Percentiles rank a stretch among this genome's conserved stretches.
phyloP scores from a whole-genome alignment of 2,113 vertebrate species.

The Rostratula benghalensis region DNA sequence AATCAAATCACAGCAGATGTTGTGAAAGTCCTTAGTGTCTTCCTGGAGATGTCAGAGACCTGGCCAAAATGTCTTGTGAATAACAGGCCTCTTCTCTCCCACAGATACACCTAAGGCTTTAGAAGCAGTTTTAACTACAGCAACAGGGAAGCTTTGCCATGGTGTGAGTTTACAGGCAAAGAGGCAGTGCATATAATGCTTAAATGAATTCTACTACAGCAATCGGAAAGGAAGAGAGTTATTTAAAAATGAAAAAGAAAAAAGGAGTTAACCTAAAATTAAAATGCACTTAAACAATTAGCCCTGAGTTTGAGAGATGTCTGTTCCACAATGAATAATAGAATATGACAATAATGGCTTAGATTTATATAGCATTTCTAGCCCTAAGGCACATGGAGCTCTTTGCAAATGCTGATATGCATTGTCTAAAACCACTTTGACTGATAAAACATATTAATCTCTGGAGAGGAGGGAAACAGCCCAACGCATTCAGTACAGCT shows the following conservation, averaged over 20 bases:
- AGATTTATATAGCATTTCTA: neutral
- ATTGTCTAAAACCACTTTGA: neutral
- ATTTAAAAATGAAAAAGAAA: neutral
- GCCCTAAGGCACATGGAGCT: neutral
- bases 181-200: neutral
- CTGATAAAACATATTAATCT: neutral
- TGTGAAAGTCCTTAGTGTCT: neutral
- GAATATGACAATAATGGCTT: neutral
- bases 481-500: neutral
- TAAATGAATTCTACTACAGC: neutral
- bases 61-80: neutral
- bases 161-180: neutral
- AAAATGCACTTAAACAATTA: constrained; percentile 24
- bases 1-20: neutral
- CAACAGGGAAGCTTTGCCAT: neutral
- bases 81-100: neutral
- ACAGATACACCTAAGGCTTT: neutral
- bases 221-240: neutral
- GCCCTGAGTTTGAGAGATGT: neutral
- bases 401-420: neutral
- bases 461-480: neutral
- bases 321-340: neutral
- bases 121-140: neutral
- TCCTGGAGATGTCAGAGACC: neutral
- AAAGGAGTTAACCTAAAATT: neutral